Percentiles rank a stretch among this genome's conserved stretches.
Evolutionary conservation across 2,888 invertebrate genomes (phyloP).

Genomic region (Zele albiditarsus): DNA sequence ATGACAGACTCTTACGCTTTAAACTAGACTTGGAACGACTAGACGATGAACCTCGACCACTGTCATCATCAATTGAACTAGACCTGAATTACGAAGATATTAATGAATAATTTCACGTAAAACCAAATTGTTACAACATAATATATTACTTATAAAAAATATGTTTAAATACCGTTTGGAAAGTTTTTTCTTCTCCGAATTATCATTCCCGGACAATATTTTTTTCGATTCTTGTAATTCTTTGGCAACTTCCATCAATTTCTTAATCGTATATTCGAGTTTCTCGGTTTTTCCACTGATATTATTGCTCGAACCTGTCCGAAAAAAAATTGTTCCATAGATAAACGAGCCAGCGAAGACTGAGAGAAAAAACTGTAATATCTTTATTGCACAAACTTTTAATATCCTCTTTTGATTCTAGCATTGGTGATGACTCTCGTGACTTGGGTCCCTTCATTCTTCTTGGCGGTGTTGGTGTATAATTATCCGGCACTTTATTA

Average conservation of each 20-base stretch:
- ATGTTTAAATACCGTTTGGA: slow-evolving; percentile 63
- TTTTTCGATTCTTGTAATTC: slow-evolving; percentile 69
- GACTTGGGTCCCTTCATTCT: slow-evolving; percentile 82
- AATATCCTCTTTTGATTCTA: slow-evolving; percentile 82
- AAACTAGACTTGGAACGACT: slow-evolving; percentile 75
- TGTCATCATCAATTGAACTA: slow-evolving; percentile 78
- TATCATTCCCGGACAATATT: slow-evolving; percentile 60
- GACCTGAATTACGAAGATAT: slow-evolving; percentile 71
- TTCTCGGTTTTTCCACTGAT: slow-evolving; percentile 66
- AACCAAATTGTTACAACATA: not conserved
- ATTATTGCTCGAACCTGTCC: slow-evolving; percentile 56
- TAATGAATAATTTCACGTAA: not conserved
- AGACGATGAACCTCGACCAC: slow-evolving; percentile 68
- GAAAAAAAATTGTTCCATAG: not conserved
- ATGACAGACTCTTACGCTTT: slow-evolving; percentile 81
- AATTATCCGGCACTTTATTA: slow-evolving; percentile 72
- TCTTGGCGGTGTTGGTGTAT: slow-evolving; percentile 83
- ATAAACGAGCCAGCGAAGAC: not conserved
- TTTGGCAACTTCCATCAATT: slow-evolving; percentile 68
- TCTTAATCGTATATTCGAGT: slow-evolving; percentile 68
- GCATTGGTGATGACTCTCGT: slow-evolving; percentile 83
- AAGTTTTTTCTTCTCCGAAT: slow-evolving; percentile 63
- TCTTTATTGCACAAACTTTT: slow-evolving; percentile 66
- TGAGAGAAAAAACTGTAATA: not conserved
- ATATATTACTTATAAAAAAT: slow-evolving; percentile 14